Conservation (phyloP, 1,140 invertebrate species). For the Cheumatopsyche charites region DNA sequence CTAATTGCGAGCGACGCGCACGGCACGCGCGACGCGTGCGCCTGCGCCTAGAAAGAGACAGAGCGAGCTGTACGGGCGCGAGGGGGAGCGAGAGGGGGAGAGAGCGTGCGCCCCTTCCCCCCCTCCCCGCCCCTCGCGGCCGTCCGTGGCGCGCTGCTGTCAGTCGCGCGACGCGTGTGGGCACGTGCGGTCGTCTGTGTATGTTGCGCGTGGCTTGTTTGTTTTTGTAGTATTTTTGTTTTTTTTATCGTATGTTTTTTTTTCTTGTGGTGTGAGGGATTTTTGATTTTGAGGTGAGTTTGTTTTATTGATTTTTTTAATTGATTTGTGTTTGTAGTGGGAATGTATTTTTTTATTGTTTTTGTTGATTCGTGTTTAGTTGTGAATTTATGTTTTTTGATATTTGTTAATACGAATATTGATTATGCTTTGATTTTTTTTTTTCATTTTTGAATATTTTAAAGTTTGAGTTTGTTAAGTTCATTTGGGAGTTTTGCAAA, state of each 20-base stretch:
- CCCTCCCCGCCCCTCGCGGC: background rate
- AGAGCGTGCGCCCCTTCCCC: slow-evolving; percentile 13
- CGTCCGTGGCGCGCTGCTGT: background rate
- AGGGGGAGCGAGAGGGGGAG: slow-evolving; percentile 11
- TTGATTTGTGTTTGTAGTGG: background rate
- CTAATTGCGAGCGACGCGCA: background rate
- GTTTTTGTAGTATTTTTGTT: background rate
- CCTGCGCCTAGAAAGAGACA: background rate
- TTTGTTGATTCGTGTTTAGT: too few relatives aligned
- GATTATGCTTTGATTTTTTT: too few relatives aligned
- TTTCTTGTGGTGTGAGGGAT: too few relatives aligned
- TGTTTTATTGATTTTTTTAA: too few relatives aligned
- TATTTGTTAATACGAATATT: too few relatives aligned
- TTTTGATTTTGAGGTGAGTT: too few relatives aligned
- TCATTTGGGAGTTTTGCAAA: too few relatives aligned
- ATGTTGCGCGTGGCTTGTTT: slow-evolving; percentile 11
- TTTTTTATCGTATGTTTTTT: too few relatives aligned
- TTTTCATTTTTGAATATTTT: too few relatives aligned
- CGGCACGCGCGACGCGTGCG: slow-evolving; percentile 21
- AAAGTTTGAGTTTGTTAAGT: too few relatives aligned
- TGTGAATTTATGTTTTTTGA: too few relatives aligned
- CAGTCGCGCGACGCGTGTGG: slow-evolving; percentile 25
- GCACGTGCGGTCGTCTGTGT: slow-evolving; percentile 5
- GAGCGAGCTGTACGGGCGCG: background rate
- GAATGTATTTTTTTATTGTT: too few relatives aligned